A percentile compares a stretch with the other conserved stretches of the same genome.
Evolutionary conservation across 2,888 invertebrate species (phyloP).

Genomic region (Podabrus alpinus): DNA sequence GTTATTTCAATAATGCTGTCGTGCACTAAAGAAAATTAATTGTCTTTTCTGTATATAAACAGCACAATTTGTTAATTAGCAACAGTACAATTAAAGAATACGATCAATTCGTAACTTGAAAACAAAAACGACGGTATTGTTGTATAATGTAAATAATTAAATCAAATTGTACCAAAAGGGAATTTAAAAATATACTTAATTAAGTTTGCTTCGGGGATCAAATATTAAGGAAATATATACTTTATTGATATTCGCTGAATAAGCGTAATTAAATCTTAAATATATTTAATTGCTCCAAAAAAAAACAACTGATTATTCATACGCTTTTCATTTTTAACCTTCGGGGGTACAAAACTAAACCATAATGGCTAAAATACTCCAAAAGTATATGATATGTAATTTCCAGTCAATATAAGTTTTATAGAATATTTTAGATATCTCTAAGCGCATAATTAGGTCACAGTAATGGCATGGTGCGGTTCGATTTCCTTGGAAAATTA

Average conservation of each 20-base stretch:
- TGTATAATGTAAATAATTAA: not conserved
- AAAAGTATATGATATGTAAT: too few species aligned
- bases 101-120: slow-evolving; percentile 1
- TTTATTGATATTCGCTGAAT: not conserved
- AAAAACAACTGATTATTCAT: too few species aligned
- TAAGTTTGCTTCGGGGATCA: not conserved
- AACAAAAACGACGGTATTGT: not conserved
- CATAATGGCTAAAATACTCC: too few species aligned
- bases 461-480: not conserved
- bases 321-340: too few species aligned
- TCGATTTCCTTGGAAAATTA: not conserved
- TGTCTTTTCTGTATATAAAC: slow-evolving; percentile 8
- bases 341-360: too few species aligned
- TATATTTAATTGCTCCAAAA: not conserved
- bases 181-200: not conserved
- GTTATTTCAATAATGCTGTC: not conserved
- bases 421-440: too few species aligned
- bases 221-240: not conserved
- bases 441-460: not conserved
- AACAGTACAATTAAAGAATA: slow-evolving; percentile 12
- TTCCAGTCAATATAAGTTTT: too few species aligned
- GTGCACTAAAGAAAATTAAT: slow-evolving; percentile 7
- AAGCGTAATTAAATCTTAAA: not conserved
- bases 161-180: not conserved
- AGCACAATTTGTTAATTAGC: slow-evolving; percentile 21